phyloP scores from a whole-genome alignment of 1,140 invertebrate genomes.

The Bombus breviceps region DNA sequence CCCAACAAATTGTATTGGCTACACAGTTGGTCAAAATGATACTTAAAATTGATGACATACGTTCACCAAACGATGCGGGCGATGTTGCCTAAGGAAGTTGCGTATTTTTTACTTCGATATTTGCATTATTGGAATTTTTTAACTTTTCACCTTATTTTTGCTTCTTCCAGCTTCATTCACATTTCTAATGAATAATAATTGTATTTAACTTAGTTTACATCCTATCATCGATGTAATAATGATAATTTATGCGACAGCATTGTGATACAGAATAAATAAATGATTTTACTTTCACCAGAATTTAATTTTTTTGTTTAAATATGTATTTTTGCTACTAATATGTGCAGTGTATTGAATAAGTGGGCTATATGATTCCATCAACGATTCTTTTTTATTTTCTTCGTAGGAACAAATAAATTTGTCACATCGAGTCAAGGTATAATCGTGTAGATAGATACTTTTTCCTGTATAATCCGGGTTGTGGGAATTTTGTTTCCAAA shows the following conservation, averaged over 20 bases:
- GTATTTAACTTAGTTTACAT: slow-evolving; percentile 24
- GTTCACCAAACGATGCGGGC: slow-evolving; percentile 86
- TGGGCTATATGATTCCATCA: slow-evolving; percentile 27
- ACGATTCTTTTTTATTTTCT: slow-evolving; percentile 70
- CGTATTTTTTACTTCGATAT: not conserved
- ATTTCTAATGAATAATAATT: slow-evolving; percentile 34
- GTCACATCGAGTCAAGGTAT: slow-evolving; percentile 72
- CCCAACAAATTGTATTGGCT: slow-evolving; percentile 97
- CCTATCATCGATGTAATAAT: slow-evolving; percentile 3
- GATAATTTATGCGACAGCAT: slow-evolving; percentile 54
- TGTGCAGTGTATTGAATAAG: not conserved
- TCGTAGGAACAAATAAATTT: slow-evolving; percentile 77
- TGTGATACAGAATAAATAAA: slow-evolving; percentile 42
- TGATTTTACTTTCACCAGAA: slow-evolving; percentile 15
- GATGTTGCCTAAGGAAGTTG: slow-evolving; percentile 49
- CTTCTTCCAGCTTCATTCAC: slow-evolving; percentile 53
- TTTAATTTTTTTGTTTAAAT: not conserved
- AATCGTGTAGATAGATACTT: slow-evolving; percentile 61
- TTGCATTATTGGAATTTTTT: slow-evolving; percentile 36
- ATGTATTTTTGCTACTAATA: not conserved
- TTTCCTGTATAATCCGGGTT: slow-evolving; percentile 44
- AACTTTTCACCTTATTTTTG: slow-evolving; percentile 10
- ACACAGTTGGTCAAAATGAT: slow-evolving; percentile 99
- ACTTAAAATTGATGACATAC: slow-evolving; percentile 99
- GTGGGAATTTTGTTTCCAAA: slow-evolving; percentile 40